phyloP scores from a whole-genome alignment of 2,113 vertebrate species.

The Onychostoma macrolepis region DNA sequence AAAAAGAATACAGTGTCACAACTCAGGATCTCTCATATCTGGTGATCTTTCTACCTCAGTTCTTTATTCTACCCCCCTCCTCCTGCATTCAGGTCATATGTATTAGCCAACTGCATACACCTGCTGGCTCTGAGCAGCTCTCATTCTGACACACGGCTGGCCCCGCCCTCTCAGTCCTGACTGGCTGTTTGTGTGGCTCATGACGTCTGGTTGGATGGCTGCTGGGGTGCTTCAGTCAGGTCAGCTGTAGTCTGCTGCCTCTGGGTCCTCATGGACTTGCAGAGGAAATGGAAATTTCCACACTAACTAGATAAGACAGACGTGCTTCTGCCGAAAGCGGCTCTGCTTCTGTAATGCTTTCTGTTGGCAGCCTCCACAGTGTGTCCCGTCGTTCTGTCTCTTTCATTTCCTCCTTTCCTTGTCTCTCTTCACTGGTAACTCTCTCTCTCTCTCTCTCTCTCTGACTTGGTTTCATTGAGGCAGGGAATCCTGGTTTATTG shows the following conservation, averaged over 20 bases:
- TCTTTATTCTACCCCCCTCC: neutral
- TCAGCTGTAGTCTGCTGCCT: slow-evolving; percentile 17
- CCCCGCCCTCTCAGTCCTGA: neutral
- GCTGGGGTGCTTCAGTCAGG: neutral
- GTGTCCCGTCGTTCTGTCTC: neutral
- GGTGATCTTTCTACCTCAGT: neutral
- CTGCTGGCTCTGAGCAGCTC: neutral
- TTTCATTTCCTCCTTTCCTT: neutral
- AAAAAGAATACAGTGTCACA: no score
- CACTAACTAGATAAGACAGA: slow-evolving; percentile 4
- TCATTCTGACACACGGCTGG: neutral
- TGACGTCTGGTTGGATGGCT: slow-evolving; percentile 17
- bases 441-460: neutral
- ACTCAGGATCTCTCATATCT: neutral
- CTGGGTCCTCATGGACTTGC: neutral
- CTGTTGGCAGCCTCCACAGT: neutral
- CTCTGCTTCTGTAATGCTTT: neutral
- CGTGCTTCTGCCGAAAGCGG: neutral
- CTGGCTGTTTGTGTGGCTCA: neutral
- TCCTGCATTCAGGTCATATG: neutral
- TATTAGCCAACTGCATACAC: neutral
- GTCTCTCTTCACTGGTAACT: neutral
- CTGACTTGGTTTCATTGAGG: neutral
- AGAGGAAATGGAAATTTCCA: slow-evolving; percentile 42
- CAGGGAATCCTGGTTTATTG: neutral